These are phyloP conservation scores for Silurus aristotelis DNA, from an alignment of 2,797 vertebrate genomes.

Conservation along the genomic window DNA sequence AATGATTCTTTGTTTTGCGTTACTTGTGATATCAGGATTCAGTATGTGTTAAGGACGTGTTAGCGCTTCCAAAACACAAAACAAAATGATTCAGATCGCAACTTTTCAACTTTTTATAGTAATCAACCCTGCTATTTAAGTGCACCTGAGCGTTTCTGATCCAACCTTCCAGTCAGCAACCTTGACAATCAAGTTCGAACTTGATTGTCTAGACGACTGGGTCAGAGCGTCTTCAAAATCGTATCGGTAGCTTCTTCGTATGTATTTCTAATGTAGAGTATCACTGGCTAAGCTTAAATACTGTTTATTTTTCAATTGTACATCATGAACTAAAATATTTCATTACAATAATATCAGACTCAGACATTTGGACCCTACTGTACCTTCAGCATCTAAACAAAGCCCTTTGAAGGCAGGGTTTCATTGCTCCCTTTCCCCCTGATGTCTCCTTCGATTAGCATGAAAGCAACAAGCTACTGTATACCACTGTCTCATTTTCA, in stretches of 20 bases:
- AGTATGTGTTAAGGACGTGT: neutral
- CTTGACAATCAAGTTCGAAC: neutral
- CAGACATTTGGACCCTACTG: neutral
- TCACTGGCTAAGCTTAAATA: no score
- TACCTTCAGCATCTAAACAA: neutral
- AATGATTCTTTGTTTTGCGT: neutral
- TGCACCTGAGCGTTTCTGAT: neutral
- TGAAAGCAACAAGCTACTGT: slow-evolving; percentile 4
- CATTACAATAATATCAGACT: neutral
- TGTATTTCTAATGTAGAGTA: no score
- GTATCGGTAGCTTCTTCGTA: no score
- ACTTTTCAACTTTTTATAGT: neutral
- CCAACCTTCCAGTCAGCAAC: no score
- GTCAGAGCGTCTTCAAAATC: no score
- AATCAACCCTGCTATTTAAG: neutral
- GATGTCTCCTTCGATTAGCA: neutral
- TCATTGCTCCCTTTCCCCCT: neutral
- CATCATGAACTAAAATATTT: neutral
- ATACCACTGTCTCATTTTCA: neutral
- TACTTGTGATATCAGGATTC: neutral
- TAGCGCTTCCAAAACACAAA: neutral
- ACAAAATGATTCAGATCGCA: neutral
- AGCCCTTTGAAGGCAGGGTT: neutral
- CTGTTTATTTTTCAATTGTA: neutral
- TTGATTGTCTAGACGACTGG: no score